Conservation (phyloP, 2,113 vertebrate species). For the Morphnarchus princeps region DNA sequence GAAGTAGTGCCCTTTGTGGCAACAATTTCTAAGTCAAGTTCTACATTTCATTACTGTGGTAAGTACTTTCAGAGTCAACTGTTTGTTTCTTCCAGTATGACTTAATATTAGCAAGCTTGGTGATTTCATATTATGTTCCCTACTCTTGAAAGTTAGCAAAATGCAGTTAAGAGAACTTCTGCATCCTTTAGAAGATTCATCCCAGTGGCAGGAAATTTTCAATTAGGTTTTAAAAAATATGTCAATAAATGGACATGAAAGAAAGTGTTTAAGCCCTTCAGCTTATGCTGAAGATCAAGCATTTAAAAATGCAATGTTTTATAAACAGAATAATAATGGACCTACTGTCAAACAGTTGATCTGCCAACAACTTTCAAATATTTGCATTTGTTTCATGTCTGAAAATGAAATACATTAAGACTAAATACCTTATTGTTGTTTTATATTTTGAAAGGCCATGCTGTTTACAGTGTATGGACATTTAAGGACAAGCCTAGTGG, state of each 20-base stretch:
- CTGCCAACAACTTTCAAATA: neutral
- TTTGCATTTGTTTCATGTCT: slow-evolving; percentile 26
- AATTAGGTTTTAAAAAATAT: neutral
- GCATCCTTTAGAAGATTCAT: neutral
- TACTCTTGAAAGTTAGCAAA: neutral
- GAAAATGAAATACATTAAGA: neutral
- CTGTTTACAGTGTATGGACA: neutral
- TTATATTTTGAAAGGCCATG: neutral
- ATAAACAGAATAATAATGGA: neutral
- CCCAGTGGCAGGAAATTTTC: neutral
- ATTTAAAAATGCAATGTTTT: neutral
- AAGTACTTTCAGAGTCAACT: neutral
- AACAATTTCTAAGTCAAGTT: neutral
- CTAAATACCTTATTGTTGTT: neutral
- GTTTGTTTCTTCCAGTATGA: neutral
- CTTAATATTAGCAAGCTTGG: neutral
- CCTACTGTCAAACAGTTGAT: neutral
- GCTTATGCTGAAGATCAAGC: neutral
- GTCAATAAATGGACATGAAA: neutral
- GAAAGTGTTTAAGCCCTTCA: neutral
- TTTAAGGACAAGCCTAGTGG: neutral
- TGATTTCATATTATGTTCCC: neutral
- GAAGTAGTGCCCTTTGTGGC: neutral
- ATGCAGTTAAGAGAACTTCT: neutral
- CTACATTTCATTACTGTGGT: neutral